Conservation (phyloP, 1,140 invertebrate species). For the Ephestia elutella region DNA sequence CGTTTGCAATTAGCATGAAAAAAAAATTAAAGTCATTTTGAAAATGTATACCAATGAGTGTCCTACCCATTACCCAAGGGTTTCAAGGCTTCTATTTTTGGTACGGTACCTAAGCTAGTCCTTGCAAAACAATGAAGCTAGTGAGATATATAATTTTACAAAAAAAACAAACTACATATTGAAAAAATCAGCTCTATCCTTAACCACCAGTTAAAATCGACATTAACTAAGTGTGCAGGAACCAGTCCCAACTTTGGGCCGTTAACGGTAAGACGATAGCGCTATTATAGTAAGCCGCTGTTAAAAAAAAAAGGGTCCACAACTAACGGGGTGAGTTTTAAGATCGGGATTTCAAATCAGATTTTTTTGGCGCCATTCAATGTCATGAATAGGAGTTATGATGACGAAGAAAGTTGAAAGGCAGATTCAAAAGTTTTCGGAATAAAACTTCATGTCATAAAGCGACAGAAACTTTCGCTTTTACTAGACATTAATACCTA, state of each 20-base stretch:
- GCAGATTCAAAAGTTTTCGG: not conserved
- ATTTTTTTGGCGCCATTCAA: constrained; percentile 15
- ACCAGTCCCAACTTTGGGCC: constrained; percentile 33
- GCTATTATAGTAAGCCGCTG: constrained; percentile 66
- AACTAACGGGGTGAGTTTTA: constrained; percentile 44
- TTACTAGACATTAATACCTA: not conserved
- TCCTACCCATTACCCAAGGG: too few species aligned
- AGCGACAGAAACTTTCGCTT: not conserved
- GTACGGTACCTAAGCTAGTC: too few species aligned
- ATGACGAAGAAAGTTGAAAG: constrained; percentile 1
- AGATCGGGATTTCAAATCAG: constrained; percentile 25
- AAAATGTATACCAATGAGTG: too few species aligned
- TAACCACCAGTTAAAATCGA: not conserved
- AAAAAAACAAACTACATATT: too few species aligned
- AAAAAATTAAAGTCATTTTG: too few species aligned
- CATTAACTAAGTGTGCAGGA: constrained; percentile 10
- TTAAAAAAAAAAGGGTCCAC: constrained; percentile 51
- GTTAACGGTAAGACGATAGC: constrained; percentile 66
- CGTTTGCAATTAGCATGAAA: too few species aligned
- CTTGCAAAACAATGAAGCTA: too few species aligned
- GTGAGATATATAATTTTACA: too few species aligned
- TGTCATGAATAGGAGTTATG: not conserved
- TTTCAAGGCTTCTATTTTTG: too few species aligned
- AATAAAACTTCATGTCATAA: not conserved
- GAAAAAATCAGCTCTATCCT: not conserved